These are phyloP conservation scores for Geodia barretti DNA, from an alignment of 37 sponge, comb jelly and placozoan species.

Conservation along the genomic window DNA sequence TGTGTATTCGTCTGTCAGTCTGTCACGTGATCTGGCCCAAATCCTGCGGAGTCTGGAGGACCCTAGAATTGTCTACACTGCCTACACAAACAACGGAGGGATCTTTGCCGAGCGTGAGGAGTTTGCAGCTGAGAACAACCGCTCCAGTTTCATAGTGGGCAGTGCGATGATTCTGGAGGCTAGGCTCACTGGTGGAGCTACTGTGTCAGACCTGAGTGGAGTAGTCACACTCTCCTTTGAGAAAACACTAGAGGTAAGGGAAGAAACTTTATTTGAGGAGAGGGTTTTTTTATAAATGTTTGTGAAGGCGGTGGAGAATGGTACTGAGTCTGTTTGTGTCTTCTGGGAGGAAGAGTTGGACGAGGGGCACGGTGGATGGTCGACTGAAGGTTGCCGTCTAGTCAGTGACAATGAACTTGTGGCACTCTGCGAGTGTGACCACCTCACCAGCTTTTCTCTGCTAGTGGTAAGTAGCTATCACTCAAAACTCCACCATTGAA, in stretches of 20 bases:
- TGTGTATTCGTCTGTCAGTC: not conserved
- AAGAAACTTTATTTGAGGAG: constrained; percentile 20
- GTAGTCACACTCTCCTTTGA: constrained; percentile 17
- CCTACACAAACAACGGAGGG: not conserved
- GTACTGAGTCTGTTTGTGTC: not conserved
- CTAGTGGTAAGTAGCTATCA: constrained; percentile 23
- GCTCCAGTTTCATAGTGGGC: not conserved
- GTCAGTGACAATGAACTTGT: not conserved
- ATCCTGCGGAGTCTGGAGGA: not conserved
- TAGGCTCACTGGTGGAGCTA: constrained; percentile 14
- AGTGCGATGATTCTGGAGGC: constrained; percentile 20
- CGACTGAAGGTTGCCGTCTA: constrained; percentile 19
- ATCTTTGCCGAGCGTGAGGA: not conserved
- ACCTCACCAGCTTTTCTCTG: constrained; percentile 42
- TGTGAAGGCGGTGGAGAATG: constrained; percentile 1
- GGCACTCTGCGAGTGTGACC: constrained; percentile 32
- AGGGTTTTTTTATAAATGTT: not conserved
- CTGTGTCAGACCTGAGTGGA: constrained; percentile 6
- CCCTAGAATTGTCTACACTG: not conserved
- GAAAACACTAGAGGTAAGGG: not conserved
- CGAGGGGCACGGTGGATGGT: constrained; percentile 47
- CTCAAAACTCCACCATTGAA: not conserved
- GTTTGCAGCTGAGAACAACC: not conserved
- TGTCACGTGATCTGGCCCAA: not conserved
- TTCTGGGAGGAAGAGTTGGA: constrained; percentile 37